A percentile compares a stretch with the other conserved stretches of the same genome.
phyloP scores from a whole-genome alignment of 23 tunicate species.

The Styela clava region DNA sequence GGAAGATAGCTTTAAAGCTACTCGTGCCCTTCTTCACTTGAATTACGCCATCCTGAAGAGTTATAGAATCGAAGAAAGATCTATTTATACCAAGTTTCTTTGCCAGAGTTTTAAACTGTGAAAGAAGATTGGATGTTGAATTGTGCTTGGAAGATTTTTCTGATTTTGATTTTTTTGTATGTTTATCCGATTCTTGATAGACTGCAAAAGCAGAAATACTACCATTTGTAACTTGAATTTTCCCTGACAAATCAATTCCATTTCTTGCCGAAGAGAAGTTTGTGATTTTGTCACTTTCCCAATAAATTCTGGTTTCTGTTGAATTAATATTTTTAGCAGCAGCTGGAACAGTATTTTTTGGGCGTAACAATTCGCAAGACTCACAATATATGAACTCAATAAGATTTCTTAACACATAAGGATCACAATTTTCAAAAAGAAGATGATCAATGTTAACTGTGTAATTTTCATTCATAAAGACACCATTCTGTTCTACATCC shows the following conservation, averaged over 20 bases:
- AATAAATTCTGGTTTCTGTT: conserved; percentile 21
- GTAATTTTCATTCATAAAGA: background rate
- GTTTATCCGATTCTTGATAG: conserved; percentile 3
- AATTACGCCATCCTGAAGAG: background rate
- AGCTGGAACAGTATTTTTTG: background rate
- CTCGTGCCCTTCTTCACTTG: background rate
- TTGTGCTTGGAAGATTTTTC: background rate
- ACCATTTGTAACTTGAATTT: background rate
- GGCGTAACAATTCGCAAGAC: conserved; percentile 33
- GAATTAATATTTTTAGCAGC: background rate
- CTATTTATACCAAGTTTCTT: conserved; percentile 10
- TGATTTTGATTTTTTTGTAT: background rate
- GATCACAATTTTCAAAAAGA: conserved; percentile 52
- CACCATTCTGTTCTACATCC: background rate
- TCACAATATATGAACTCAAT: conserved; percentile 58
- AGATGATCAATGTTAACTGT: background rate
- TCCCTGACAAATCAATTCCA: background rate
- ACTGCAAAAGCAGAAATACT: conserved; percentile 14
- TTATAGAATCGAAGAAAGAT: background rate
- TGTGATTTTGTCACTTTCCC: conserved; percentile 11
- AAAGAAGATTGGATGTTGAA: background rate
- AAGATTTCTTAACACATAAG: conserved; percentile 33
- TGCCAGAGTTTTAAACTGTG: conserved; percentile 20
- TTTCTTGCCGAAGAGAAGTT: background rate
- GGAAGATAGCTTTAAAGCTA: background rate